These are phyloP conservation scores for Tipula vernalis DNA, from an alignment of 2,888 invertebrate genomes.

Conservation along the genomic window DNA sequence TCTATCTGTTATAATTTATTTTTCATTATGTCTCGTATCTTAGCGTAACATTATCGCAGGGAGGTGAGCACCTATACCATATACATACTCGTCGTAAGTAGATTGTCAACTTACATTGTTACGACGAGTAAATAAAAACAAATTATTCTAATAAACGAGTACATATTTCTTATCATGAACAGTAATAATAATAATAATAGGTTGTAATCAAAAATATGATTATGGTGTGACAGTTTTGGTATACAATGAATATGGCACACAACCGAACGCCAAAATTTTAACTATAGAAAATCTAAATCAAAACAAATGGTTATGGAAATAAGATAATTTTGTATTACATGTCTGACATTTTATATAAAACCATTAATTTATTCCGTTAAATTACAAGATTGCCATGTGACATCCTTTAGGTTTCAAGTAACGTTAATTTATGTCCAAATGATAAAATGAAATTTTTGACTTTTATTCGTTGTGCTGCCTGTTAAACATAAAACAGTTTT, in stretches of 20 bases:
- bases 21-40: neutral
- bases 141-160: neutral
- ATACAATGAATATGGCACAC: too few relatives aligned
- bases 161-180: neutral
- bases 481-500: too few relatives aligned
- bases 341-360: neutral
- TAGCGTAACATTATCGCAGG: too few relatives aligned
- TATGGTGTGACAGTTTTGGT: neutral
- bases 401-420: neutral
- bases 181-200: neutral
- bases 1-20: neutral
- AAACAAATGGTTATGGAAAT: neutral
- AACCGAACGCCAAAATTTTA: neutral
- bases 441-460: neutral
- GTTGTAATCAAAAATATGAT: neutral
- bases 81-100: too few relatives aligned
- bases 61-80: too few relatives aligned
- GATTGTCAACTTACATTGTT: neutral
- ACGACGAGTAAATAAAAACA: neutral
- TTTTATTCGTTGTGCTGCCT: neutral
- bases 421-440: neutral
- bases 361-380: neutral
- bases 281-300: neutral
- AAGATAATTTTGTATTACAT: neutral
- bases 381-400: neutral